phyloP scores from a whole-genome alignment of 2,888 invertebrate species.

The Diarsia mendica region DNA sequence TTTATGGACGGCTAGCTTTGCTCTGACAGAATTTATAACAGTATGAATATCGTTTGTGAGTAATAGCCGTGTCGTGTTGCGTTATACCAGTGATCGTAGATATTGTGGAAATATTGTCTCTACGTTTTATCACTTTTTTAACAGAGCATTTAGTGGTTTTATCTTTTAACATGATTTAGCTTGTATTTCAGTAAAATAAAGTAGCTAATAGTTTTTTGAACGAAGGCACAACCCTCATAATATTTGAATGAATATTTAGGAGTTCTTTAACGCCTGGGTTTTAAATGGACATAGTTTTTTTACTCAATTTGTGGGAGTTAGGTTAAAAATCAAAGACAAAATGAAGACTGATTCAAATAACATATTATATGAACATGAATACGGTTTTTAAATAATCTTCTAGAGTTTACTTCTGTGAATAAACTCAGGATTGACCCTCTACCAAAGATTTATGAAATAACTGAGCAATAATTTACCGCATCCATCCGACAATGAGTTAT shows the following conservation, averaged over 20 bases:
- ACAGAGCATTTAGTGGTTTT: not conserved
- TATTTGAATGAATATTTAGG: not conserved
- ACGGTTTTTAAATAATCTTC: too few species aligned
- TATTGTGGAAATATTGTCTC: constrained; percentile 1
- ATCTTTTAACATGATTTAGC: not conserved
- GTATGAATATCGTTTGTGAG: constrained; percentile 34
- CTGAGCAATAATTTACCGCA: constrained; percentile 62
- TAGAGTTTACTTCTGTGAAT: not conserved
- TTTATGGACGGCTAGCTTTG: constrained; percentile 46
- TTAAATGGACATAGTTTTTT: not conserved
- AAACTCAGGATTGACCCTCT: not conserved
- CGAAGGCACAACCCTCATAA: too few species aligned
- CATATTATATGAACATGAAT: too few species aligned
- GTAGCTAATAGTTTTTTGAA: not conserved
- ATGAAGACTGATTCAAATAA: not conserved
- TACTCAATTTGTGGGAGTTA: too few species aligned
- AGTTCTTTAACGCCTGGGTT: not conserved
- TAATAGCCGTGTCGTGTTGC: constrained; percentile 40
- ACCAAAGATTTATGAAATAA: not conserved
- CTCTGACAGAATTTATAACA: constrained; percentile 34
- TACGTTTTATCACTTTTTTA: constrained; percentile 4
- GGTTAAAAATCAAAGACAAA: not conserved
- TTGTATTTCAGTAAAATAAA: not conserved
- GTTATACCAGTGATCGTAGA: constrained; percentile 7
- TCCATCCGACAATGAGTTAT: constrained; percentile 65